phyloP scores from a whole-genome alignment of 2,113 vertebrate species.

The Nesoenas mayeri region DNA sequence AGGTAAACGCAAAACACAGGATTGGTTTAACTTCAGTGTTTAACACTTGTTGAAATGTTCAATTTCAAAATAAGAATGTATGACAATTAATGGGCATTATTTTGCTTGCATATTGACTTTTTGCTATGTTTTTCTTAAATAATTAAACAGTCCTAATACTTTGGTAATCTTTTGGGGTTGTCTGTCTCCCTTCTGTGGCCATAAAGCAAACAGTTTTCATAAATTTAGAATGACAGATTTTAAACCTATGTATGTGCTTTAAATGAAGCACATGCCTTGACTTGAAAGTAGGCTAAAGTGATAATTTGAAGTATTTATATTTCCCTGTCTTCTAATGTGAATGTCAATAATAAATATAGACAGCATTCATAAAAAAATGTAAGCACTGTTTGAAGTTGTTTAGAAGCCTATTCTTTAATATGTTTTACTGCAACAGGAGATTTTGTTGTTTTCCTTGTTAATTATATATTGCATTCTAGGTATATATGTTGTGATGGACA shows the following conservation, averaged over 20 bases:
- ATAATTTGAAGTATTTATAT: neutral
- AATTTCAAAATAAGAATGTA: neutral
- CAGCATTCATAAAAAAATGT: neutral
- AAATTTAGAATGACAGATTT: neutral
- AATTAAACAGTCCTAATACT: neutral
- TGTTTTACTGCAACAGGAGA: neutral
- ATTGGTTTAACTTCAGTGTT: neutral
- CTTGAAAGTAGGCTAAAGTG: neutral
- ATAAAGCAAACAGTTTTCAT: neutral
- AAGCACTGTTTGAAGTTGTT: neutral
- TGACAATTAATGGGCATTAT: neutral
- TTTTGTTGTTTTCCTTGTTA: neutral
- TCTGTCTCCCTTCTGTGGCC: neutral
- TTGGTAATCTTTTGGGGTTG: neutral
- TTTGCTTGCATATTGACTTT: neutral
- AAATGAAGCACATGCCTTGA: neutral
- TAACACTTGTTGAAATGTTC: neutral
- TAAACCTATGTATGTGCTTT: neutral
- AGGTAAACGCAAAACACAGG: conserved; percentile 53
- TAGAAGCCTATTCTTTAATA: neutral
- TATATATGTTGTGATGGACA: conserved; percentile 88
- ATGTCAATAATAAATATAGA: neutral
- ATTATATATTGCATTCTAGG: conserved; percentile 73
- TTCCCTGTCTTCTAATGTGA: neutral
- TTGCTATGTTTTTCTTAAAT: neutral